Evolutionary conservation across 2,113 vertebrate genomes (phyloP).

Genomic region (Jacana jacana): DNA sequence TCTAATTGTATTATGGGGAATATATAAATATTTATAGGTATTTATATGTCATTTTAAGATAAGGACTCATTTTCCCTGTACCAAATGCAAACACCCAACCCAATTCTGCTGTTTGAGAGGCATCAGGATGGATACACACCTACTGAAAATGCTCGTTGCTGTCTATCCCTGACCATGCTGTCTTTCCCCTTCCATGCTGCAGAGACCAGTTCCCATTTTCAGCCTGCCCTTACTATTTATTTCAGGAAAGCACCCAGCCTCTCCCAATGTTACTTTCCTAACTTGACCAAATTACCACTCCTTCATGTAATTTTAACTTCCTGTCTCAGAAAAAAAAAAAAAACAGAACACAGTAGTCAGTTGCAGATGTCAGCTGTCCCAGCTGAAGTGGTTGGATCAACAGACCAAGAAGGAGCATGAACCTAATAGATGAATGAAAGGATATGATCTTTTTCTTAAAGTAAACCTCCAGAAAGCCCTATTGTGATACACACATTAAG

Average conservation of each 20-base stretch:
- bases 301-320: constrained; percentile 52
- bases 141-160: not conserved
- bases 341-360: not conserved
- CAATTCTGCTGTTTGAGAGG: not conserved
- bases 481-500: not conserved
- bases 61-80: not conserved
- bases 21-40: not conserved
- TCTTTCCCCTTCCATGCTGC: not conserved
- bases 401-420: not conserved
- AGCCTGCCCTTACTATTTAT: not conserved
- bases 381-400: constrained; percentile 41
- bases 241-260: not conserved
- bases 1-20: not conserved
- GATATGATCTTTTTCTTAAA: constrained; percentile 32
- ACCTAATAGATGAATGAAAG: constrained; percentile 19
- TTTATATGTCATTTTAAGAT: not conserved
- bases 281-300: constrained; percentile 9
- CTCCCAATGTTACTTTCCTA: not conserved
- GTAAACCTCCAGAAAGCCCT: constrained; percentile 15
- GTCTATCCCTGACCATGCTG: not conserved
- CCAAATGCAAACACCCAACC: not conserved
- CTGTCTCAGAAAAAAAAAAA: not conserved
- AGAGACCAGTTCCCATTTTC: not conserved
- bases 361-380: constrained; percentile 32
- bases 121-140: not conserved